Evolutionary conservation across 2,113 vertebrate genomes (phyloP), one percentile per base, ranked within the genome.

Genomic region (Nothobranchius furzeri): DNA sequence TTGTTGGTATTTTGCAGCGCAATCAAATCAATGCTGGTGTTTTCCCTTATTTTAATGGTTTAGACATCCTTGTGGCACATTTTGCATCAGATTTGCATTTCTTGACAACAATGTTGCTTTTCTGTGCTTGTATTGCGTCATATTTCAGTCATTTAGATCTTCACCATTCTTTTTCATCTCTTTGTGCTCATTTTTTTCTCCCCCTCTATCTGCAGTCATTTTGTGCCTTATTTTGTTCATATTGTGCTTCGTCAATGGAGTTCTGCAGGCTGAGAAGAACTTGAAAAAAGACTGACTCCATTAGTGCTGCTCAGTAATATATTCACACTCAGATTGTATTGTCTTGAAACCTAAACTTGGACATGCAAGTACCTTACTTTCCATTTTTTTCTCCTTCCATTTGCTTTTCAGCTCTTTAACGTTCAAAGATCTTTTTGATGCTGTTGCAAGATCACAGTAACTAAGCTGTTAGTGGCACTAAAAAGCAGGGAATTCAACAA

Each of bases 391-490:
- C 58, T 2, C 54, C 48, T n/a, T 35, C 2, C 51, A 56, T 66
- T 42, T 35, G 3, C 52, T 56, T 64, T 42, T 50, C 45, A 52
- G 25, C 52, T 53, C 42, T 30, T 17, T 24, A 10, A 0, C 0
- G 25, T 60, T 75, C 17, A 43, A 62, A 40, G 9, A 47, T 70
- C 13, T 45, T 78, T 57, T 51, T 49, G 10, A 24, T 1, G 30
- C 45, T 62, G 7, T 15, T 46, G 54, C 24, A 36, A n/a, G 46
- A 54, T 58, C 17, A 14, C 20, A n/a, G 45, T 58, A 58, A 30
- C 25, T 49, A 60, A 54, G 6, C 11, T 6, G 9, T 56, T 54
- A 47, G 1, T 50, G 10, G 3, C 15, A n/a, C 12, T 6, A 9
- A 37, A 2, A 1, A 3, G 14, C 58, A 42, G 47, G 1, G 0